Conservation (phyloP, 2,113 vertebrate species). For the Tichodroma muraria region DNA sequence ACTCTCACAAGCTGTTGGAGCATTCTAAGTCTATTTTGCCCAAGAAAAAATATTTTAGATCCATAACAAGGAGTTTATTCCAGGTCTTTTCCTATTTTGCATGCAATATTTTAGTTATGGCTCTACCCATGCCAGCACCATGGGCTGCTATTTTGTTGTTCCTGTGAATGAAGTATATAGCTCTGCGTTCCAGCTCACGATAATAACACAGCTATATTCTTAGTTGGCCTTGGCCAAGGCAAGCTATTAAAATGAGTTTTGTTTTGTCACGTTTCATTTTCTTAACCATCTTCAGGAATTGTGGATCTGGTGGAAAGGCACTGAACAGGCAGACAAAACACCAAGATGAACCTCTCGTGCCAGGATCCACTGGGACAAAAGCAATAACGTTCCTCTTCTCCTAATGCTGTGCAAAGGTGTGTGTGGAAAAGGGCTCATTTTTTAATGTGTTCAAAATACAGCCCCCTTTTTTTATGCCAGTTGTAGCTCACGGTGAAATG, state of each 20-base stretch:
- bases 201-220: constrained; percentile 11
- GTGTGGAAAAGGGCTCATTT: not conserved
- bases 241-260: constrained; percentile 27
- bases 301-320: not conserved
- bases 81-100: not conserved
- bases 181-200: not conserved
- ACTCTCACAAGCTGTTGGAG: not conserved
- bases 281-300: constrained; percentile 13
- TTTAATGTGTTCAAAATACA: not conserved
- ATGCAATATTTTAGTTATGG: not conserved
- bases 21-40: not conserved
- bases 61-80: not conserved
- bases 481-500: not conserved
- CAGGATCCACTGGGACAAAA: not conserved
- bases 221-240: not conserved
- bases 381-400: not conserved
- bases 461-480: not conserved
- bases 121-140: not conserved
- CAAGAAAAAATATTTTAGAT: not conserved
- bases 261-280: constrained; percentile 19
- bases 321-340: not conserved
- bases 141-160: not conserved
- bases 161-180: constrained; percentile 22
- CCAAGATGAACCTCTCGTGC: not conserved
- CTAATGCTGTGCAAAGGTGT: not conserved